A percentile compares a stretch with the other conserved stretches of the same genome.
Evolutionary conservation across 2,113 vertebrate species (phyloP).

Genomic region (Saguinus imperator): DNA sequence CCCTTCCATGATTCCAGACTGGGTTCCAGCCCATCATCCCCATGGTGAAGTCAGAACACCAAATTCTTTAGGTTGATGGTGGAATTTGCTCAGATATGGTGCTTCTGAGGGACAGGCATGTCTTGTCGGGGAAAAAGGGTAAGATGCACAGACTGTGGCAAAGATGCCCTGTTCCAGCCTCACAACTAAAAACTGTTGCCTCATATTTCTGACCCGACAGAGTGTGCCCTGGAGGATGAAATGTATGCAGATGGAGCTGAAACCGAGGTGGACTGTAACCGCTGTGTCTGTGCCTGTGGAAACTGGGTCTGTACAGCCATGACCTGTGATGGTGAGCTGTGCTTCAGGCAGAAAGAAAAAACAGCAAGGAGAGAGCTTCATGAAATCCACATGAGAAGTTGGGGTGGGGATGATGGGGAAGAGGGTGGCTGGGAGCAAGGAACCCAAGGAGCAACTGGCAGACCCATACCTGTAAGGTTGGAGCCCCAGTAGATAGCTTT

Average conservation of each 20-base stretch:
- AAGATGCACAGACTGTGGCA: background rate
- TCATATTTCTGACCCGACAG: conserved; percentile 80
- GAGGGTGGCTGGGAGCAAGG: background rate
- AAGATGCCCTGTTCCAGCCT: rapidly evolving
- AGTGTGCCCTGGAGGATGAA: conserved; percentile 97
- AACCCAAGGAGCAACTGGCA: background rate
- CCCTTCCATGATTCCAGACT: background rate
- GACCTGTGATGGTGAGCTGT: conserved; percentile 91
- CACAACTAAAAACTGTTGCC: background rate
- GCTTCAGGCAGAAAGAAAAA: background rate
- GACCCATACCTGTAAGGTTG: rapidly evolving
- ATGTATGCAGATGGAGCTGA: conserved; percentile 95
- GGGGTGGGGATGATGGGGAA: background rate
- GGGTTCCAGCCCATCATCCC: background rate
- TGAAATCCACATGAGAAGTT: background rate
- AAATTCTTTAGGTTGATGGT: background rate
- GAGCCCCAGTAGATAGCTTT: background rate
- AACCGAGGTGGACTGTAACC: conserved; percentile 97
- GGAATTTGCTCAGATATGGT: background rate
- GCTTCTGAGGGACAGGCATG: background rate
- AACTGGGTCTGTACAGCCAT: conserved; percentile 99
- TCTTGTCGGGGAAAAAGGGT: background rate
- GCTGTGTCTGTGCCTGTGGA: conserved; percentile 97
- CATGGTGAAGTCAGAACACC: background rate
- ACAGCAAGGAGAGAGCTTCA: background rate